Conservation (phyloP, 2,113 vertebrate genomes). For the Chamaea fasciata region DNA sequence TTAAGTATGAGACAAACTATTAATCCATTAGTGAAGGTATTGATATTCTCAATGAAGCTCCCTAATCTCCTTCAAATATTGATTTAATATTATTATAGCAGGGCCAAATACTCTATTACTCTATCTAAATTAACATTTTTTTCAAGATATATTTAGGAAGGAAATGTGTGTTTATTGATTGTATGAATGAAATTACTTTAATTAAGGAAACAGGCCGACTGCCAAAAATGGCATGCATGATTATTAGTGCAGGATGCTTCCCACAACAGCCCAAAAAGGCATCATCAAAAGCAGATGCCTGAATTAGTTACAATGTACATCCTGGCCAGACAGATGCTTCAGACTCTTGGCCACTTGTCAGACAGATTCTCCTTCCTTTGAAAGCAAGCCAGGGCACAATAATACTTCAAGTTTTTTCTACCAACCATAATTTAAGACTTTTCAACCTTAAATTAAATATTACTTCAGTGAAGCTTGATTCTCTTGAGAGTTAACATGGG, state of each 20-base stretch:
- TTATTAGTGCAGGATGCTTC: constrained; percentile 43
- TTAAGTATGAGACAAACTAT: constrained; percentile 22
- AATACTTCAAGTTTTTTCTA: background rate
- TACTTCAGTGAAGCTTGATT: background rate
- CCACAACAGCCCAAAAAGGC: constrained; percentile 31
- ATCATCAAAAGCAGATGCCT: constrained; percentile 59
- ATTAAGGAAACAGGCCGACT: constrained; percentile 52
- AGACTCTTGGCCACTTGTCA: background rate
- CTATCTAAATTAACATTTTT: constrained; percentile 50
- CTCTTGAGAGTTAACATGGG: background rate
- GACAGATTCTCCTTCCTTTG: background rate
- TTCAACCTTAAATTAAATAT: background rate
- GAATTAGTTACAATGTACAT: constrained; percentile 8
- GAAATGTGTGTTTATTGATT: constrained; percentile 69
- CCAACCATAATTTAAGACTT: background rate
- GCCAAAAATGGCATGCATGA: constrained; percentile 49
- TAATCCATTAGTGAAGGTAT: constrained; percentile 20
- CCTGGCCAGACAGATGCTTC: constrained; percentile 40
- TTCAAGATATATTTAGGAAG: constrained; percentile 53
- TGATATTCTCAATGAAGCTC: constrained; percentile 25
- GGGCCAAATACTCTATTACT: constrained; percentile 35
- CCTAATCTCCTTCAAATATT: constrained; percentile 37
- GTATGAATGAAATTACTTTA: constrained; percentile 50
- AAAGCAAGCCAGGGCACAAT: background rate
- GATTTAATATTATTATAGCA: constrained; percentile 43